phyloP scores from a whole-genome alignment of 2,113 vertebrate species.

The Turdus rufiventris region DNA sequence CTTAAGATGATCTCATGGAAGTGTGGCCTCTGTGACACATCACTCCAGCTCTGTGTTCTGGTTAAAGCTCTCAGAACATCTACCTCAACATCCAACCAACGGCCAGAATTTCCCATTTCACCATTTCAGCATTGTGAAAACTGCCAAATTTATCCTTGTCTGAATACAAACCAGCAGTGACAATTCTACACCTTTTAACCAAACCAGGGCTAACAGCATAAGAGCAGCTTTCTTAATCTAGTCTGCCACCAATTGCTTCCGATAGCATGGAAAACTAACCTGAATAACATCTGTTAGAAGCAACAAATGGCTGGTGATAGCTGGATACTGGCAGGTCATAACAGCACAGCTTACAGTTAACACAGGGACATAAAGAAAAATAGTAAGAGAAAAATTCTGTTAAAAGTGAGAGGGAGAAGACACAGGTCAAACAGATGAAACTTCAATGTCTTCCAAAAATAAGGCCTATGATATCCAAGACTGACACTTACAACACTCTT shows the following conservation, averaged over 20 bases:
- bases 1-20: not conserved
- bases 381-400: not conserved
- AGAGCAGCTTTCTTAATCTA: not conserved
- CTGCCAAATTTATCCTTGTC: not conserved
- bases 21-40: not conserved
- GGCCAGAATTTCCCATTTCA: not conserved
- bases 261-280: not conserved
- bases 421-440: not conserved
- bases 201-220: not conserved
- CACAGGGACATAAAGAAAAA: not conserved
- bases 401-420: not conserved
- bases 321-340: not conserved
- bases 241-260: not conserved
- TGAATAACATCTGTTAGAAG: not conserved
- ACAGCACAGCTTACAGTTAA: not conserved
- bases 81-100: not conserved
- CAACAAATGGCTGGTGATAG: not conserved
- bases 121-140: not conserved
- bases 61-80: not conserved
- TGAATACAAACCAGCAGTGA: not conserved
- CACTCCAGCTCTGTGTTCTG: not conserved
- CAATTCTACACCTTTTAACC: not conserved
- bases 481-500: not conserved
- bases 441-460: not conserved
- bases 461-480: not conserved